Conservation (phyloP, 1,140 invertebrate genomes). For the Euwallacea similis region DNA sequence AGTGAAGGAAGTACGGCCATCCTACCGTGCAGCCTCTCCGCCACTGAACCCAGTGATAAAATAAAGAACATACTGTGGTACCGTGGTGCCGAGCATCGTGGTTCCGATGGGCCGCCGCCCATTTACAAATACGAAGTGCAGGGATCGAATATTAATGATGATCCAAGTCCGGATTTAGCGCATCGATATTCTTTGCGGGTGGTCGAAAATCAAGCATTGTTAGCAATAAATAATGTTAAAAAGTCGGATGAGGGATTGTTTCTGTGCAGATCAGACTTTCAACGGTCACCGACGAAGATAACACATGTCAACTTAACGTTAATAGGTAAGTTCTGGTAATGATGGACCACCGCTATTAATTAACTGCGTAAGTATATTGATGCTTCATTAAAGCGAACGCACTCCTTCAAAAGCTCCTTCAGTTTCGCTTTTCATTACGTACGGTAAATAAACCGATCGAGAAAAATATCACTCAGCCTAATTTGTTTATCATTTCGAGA, state of each 20-base stretch:
- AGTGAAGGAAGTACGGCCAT: constrained; percentile 65
- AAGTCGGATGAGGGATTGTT: constrained; percentile 68
- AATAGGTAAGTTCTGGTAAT: constrained; percentile 64
- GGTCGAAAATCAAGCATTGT: constrained; percentile 59
- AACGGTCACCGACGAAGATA: constrained; percentile 70
- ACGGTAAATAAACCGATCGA: too few species aligned
- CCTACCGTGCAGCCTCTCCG: constrained; percentile 67
- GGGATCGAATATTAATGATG: constrained; percentile 44
- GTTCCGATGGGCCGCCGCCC: constrained; percentile 32
- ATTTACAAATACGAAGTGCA: constrained; percentile 51
- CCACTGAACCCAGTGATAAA: constrained; percentile 62
- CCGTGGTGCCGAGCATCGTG: constrained; percentile 39
- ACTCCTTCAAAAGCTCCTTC: too few species aligned
- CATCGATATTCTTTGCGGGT: constrained; percentile 53
- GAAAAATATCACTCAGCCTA: too few species aligned
- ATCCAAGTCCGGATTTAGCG: constrained; percentile 57
- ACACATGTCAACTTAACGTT: constrained; percentile 72
- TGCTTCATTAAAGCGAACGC: too few species aligned
- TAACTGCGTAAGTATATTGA: too few species aligned
- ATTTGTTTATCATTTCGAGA: too few species aligned
- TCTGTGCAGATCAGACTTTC: constrained; percentile 75
- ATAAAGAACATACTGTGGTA: constrained; percentile 54
- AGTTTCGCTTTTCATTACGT: too few species aligned
- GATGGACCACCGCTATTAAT: too few species aligned
- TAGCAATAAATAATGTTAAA: constrained; percentile 58